Base-by-base conservation (phyloP, 2,113 vertebrate genomes). In the Entomyzon cyanotis region DNA sequence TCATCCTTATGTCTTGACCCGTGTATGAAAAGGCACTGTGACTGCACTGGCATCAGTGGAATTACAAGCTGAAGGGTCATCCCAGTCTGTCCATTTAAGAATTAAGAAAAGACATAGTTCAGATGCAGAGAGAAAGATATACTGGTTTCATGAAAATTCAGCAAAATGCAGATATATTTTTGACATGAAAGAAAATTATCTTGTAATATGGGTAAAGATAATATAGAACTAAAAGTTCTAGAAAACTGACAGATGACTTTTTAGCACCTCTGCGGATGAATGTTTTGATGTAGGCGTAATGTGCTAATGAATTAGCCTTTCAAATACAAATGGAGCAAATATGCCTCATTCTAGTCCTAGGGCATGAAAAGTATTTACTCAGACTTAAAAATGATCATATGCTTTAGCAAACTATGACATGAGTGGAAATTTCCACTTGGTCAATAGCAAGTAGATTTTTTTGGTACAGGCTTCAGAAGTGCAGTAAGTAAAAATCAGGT, bases 221-320 rank as follows among this genome's bases (percentile, higher is more conserved):
- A 85, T 70, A 70, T 12, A 41, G 63, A 81, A 93, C 50, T 94
- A 77, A 95, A 95, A 91, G 92, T 93, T 94, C 65, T 74, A 77
- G 85, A 73, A 94, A 95, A 95, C 50, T 83, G 95, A 78, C 82
- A 90, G 91, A 93, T 94, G 95, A 95, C 93, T 86, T 95, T 83
- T 91, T 94, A 95, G 20, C 87, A 95, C 76, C 87, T 95, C 90
- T 4, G 10, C 95, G 60, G 55, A 93, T 81, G 71, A 91, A 83
- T 67, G 56, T 95, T 96, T 96, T 95, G 85, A 95, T 95, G 95
- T 96, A 70, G 95, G 94, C 8, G 39, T 95, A 94, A 97, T 70
- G 95, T 96, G 95, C 79, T 96, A 96, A 96, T 97, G 92, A 96
- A 95, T 93, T 95, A 96, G 75, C 90, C 85, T 97, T 94, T 97